phyloP scores from a whole-genome alignment of 1,140 invertebrate genomes.

The Belonocnema kinseyi region DNA sequence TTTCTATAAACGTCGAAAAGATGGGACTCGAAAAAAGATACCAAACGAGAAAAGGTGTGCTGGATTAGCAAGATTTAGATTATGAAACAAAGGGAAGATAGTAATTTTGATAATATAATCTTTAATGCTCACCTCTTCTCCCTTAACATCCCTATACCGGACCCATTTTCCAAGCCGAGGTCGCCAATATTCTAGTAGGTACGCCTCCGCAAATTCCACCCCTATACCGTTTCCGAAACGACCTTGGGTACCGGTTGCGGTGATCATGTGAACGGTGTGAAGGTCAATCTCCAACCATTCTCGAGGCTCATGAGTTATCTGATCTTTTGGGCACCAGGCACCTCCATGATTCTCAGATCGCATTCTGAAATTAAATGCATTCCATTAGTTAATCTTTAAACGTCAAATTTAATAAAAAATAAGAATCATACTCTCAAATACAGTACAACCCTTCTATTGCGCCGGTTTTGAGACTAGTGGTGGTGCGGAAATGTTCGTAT shows the following conservation, averaged over 20 bases:
- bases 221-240: constrained; percentile 91
- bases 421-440: neutral
- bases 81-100: no score
- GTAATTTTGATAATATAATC: no score
- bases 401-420: neutral
- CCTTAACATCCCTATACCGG: constrained; percentile 82
- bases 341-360: constrained; percentile 87
- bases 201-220: constrained; percentile 86
- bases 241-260: constrained; percentile 89
- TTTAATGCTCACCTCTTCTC: constrained; percentile 80
- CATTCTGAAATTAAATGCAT: constrained; percentile 78
- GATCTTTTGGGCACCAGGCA: constrained; percentile 89
- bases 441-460: no score
- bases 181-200: constrained; percentile 87
- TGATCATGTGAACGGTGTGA: constrained; percentile 83
- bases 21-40: no score
- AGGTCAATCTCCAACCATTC: constrained; percentile 91
- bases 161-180: constrained; percentile 84
- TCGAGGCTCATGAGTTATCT: constrained; percentile 82
- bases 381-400: no score
- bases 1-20: no score
- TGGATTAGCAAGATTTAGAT: no score
- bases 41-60: no score
- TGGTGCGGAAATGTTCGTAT: no score
- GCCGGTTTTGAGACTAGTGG: no score